Conservation (phyloP, 1,140 invertebrate species). For the Psilanteris sp. region DNA sequence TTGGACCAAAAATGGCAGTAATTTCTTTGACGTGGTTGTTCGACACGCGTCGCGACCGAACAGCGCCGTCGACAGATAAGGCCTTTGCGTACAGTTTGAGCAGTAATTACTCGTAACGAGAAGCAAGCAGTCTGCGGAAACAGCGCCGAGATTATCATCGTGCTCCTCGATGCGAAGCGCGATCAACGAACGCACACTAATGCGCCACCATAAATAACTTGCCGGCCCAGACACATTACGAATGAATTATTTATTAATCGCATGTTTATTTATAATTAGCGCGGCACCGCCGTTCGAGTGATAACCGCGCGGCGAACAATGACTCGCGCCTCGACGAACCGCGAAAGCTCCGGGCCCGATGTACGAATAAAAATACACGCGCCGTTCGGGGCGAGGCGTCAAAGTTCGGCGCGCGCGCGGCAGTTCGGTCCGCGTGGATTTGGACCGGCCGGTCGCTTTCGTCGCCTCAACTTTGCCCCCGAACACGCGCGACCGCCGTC, state of each 20-base stretch:
- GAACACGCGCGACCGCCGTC: too few species aligned
- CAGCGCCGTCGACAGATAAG: constrained; percentile 17
- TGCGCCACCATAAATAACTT: constrained; percentile 24
- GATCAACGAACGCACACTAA: not conserved
- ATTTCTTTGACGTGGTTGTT: constrained; percentile 5
- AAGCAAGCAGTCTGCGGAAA: constrained; percentile 19
- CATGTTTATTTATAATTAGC: constrained; percentile 48
- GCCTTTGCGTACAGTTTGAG: constrained; percentile 22
- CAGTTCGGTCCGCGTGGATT: too few species aligned
- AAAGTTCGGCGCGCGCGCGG: too few species aligned
- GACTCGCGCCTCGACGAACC: not conserved
- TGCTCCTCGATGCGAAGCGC: not conserved
- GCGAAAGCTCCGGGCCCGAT: too few species aligned
- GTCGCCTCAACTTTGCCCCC: too few species aligned
- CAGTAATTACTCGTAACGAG: constrained; percentile 36
- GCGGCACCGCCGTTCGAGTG: not conserved
- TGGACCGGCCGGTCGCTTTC: too few species aligned
- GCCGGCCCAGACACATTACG: constrained; percentile 26
- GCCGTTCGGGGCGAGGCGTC: too few species aligned
- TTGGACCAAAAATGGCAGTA: constrained; percentile 1
- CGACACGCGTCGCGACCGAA: constrained; percentile 4
- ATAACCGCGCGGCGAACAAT: constrained; percentile 10
- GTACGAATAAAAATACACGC: too few species aligned
- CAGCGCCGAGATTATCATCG: constrained; percentile 28
- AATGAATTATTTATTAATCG: constrained; percentile 53